Evolutionary conservation across 1,140 invertebrate species (phyloP).

Genomic region (Cotesia chilonis): DNA sequence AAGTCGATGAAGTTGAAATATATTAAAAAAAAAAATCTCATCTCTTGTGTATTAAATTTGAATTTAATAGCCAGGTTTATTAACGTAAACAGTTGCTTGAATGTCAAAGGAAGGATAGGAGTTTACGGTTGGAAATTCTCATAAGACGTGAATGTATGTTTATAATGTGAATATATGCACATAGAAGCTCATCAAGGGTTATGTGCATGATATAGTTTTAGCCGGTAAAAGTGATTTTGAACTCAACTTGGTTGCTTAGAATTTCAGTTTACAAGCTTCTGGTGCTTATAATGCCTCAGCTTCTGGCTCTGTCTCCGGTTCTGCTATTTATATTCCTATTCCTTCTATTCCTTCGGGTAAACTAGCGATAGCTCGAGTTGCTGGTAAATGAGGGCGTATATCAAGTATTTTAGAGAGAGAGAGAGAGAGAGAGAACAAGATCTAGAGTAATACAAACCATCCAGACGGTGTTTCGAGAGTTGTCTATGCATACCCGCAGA

Average conservation of each 20-base stretch:
- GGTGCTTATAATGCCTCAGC: neutral
- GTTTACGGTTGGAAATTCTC: no score
- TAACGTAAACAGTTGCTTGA: no score
- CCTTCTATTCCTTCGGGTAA: no score
- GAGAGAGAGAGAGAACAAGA: neutral
- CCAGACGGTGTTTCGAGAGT: slow-evolving; percentile 1
- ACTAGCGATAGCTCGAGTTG: no score
- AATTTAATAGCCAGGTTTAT: no score
- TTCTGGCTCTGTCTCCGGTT: neutral
- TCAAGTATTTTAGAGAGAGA: neutral
- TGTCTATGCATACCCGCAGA: neutral
- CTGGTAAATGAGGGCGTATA: neutral
- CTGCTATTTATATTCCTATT: no score
- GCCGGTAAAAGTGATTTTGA: slow-evolving; percentile 1
- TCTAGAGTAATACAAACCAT: neutral
- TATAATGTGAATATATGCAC: no score
- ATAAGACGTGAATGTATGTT: no score
- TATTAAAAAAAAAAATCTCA: no score
- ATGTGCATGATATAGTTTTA: neutral
- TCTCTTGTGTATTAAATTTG: no score
- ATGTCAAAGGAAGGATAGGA: no score
- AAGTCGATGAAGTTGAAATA: no score
- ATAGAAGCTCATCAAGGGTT: neutral
- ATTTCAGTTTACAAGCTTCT: neutral
- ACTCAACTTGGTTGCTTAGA: neutral